Conservation (phyloP, 2,888 invertebrate genomes). For the Callosobruchus maculatus region DNA sequence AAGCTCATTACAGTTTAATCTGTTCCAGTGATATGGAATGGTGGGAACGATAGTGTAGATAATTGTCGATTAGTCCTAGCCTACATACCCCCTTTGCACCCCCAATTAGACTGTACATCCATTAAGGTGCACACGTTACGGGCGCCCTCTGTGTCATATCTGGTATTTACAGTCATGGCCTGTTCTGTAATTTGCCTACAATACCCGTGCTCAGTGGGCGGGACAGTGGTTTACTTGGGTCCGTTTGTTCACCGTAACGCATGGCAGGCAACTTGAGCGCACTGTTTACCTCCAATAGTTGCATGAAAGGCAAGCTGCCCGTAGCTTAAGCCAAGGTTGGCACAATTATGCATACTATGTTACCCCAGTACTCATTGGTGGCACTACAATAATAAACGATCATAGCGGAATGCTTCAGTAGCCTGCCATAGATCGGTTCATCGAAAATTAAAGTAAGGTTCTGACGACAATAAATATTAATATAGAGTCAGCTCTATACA, state of each 20-base stretch:
- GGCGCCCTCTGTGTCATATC: background rate
- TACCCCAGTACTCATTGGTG: no score
- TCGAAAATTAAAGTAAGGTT: no score
- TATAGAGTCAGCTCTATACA: no score
- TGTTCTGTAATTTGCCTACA: background rate
- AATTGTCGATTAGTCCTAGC: background rate
- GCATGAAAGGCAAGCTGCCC: background rate
- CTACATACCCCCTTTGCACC: background rate
- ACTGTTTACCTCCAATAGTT: background rate
- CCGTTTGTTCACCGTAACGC: background rate
- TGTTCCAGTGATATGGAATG: background rate
- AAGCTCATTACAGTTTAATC: background rate
- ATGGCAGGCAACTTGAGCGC: background rate
- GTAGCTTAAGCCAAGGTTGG: background rate
- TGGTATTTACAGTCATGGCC: background rate
- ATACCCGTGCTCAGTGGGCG: background rate
- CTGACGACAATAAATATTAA: no score
- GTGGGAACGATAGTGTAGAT: background rate
- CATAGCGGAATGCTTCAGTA: no score
- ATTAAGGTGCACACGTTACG: background rate
- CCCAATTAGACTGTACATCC: background rate
- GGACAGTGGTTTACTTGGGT: background rate
- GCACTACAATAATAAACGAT: no score
- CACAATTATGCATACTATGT: no score
- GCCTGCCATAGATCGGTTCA: no score